Percentiles rank a stretch among this genome's conserved stretches.
phyloP scores from a whole-genome alignment of 2,888 invertebrate genomes.

The Graphium colonna region DNA sequence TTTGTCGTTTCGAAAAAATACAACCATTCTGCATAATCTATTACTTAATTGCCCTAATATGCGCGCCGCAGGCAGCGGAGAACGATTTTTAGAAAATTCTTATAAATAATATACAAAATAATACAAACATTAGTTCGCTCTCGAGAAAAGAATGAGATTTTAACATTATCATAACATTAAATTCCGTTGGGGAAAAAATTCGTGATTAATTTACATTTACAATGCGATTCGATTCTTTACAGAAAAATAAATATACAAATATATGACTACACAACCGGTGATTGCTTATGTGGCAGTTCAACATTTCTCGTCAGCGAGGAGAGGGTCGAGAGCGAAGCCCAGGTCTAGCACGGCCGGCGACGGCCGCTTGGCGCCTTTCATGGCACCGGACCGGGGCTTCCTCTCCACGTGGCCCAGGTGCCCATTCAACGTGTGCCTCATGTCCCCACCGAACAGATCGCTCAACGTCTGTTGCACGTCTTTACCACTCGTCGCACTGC shows the following conservation, averaged over 20 bases:
- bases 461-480: conserved; percentile 51
- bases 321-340: conserved; percentile 67
- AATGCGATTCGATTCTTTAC: conserved; percentile 61
- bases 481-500: conserved; percentile 50
- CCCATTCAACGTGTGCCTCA: conserved; percentile 54
- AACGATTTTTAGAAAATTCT: conserved; percentile 63
- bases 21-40: conserved; percentile 70
- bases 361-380: conserved; percentile 49
- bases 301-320: conserved; percentile 75
- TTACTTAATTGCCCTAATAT: conserved; percentile 54
- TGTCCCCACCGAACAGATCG: conserved; percentile 54
- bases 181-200: conserved; percentile 57
- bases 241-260: conserved; percentile 76
- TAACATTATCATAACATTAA: conserved; percentile 62
- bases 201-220: conserved; percentile 63
- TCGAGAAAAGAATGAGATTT: conserved; percentile 65
- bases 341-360: conserved; percentile 58
- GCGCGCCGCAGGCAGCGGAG: conserved; percentile 50
- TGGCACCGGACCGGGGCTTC: conserved; percentile 33
- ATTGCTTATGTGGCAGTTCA: conserved; percentile 54
- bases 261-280: conserved; percentile 70
- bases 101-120: conserved; percentile 80
- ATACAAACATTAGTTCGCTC: conserved; percentile 72
- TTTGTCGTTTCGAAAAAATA: conserved; percentile 73
- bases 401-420: conserved; percentile 41